phyloP scores from a whole-genome alignment of 2,797 vertebrate species.

The Esox masquinongy region DNA sequence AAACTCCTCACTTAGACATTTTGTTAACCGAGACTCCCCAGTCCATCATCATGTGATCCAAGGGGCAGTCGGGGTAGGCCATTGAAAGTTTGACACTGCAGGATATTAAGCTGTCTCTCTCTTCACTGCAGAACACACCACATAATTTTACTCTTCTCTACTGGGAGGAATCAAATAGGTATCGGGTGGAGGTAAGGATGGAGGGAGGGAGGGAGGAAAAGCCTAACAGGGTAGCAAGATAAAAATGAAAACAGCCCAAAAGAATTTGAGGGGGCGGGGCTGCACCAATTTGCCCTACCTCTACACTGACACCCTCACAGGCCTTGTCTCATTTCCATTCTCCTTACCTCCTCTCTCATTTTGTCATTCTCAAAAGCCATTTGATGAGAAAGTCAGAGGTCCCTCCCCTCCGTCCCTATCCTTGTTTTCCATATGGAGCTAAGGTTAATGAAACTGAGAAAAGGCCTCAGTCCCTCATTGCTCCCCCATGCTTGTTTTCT shows the following conservation, averaged over 20 bases:
- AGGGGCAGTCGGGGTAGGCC: conserved; percentile 16
- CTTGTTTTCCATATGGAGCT: no score
- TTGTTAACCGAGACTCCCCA: no score
- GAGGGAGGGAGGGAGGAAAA: neutral
- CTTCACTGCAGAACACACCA: conserved; percentile 24
- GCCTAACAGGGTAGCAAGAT: neutral
- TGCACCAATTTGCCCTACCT: neutral
- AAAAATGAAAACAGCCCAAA: neutral
- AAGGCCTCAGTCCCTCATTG: neutral
- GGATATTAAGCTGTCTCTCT: conserved; percentile 10
- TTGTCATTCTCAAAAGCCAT: neutral
- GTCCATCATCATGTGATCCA: no score
- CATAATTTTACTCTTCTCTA: neutral
- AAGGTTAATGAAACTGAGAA: no score
- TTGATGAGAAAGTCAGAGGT: no score
- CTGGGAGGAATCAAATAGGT: neutral
- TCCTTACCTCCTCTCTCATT: neutral
- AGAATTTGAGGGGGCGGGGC: neutral
- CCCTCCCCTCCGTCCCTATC: no score
- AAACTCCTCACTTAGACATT: neutral
- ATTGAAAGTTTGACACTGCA: conserved; percentile 40
- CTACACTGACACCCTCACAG: neutral
- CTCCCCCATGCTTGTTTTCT: neutral
- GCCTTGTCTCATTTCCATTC: neutral
- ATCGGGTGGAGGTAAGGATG: neutral